Conservation (phyloP, 2,888 invertebrate species). For the Drosophila kanekoi region DNA sequence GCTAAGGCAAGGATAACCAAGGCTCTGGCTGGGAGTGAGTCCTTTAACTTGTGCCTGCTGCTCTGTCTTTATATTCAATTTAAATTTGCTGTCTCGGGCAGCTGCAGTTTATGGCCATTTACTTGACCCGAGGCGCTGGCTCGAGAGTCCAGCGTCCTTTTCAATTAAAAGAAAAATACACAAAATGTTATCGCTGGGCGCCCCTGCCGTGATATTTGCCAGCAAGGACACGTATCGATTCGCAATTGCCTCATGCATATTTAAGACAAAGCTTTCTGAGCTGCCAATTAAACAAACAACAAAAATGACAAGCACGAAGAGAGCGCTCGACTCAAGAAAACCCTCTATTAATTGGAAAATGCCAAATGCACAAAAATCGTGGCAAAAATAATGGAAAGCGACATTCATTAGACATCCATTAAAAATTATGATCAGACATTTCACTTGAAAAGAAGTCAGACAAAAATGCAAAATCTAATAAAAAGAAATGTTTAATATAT, state of each 20-base stretch:
- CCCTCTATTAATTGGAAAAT: neutral
- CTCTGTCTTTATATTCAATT: constrained; percentile 37
- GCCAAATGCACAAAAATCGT: neutral
- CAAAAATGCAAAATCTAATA: too few species aligned
- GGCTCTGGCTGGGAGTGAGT: neutral
- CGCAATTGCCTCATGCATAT: constrained; percentile 34
- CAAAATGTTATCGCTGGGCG: constrained; percentile 20
- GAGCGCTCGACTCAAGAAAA: neutral
- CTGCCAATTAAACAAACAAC: constrained; percentile 5
- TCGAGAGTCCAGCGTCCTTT: constrained; percentile 17
- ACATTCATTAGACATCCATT: too few species aligned
- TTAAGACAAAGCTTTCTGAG: constrained; percentile 15
- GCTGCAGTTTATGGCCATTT: constrained; percentile 55
- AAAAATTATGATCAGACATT: too few species aligned
- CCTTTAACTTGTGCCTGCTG: constrained; percentile 37
- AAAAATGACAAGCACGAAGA: neutral
- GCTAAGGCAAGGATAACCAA: neutral
- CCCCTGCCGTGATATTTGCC: constrained; percentile 15
- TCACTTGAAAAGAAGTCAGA: too few species aligned
- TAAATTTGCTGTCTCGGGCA: constrained; percentile 51
- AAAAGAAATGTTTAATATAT: too few species aligned
- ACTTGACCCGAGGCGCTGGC: constrained; percentile 1
- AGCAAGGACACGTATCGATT: constrained; percentile 38
- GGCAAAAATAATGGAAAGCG: too few species aligned
- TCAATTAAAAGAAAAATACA: constrained; percentile 50